Base-by-base conservation (phyloP, 1,140 invertebrate genomes). In the Bactericera cockerelli region DNA sequence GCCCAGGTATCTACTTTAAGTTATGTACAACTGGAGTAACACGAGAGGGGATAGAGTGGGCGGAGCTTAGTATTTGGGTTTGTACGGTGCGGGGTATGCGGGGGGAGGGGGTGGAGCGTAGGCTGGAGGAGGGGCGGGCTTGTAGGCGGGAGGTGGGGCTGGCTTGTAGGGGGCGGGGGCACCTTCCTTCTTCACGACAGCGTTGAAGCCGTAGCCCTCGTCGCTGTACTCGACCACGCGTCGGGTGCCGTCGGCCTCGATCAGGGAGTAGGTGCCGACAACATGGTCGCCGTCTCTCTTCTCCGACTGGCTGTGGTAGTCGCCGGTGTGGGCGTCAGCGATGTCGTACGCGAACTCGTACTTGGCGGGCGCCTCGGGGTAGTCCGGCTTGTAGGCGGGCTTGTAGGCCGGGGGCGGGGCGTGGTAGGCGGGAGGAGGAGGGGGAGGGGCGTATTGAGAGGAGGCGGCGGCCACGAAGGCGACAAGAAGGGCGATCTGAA, bases 311-410 rank as follows among this genome's bases (percentile, higher is more conserved):
- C 68, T 70, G 68, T 78, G 77, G 13, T 69, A 69, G 64, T 78
- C 75, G 0, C 78, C 75, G 63, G 72, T 79, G 56, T 72, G 60
- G 11, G 69, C 66, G 61, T 78, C 76, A 11, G 72, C 65, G 21
- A 79, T 76, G 26, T 72, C 73, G 67, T 78, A 79, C 8, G 71
- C 71, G 67, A 75, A 79, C 65, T 71, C 72, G 68, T 77, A 77
- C 31, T 69, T 70, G 1, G 71, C 70, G 58, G 69, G 62, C 0
- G 67, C 57, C 56, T 65, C 63, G 11, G 60, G 56, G n/a, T n/a
- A n/a, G n/a, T n/a, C n/a, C n/a, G n/a, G n/a, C n/a, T n/a, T n/a
- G 63, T 56, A 65, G 59, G 59, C 63, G 10, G 36, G 11, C 4
- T 58, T 28, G 16, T 61, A 56, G 10, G 60, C 58, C 42, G 57